Evolutionary conservation across 2,113 vertebrate species (phyloP).

Genomic region (Halichoerus grypus): DNA sequence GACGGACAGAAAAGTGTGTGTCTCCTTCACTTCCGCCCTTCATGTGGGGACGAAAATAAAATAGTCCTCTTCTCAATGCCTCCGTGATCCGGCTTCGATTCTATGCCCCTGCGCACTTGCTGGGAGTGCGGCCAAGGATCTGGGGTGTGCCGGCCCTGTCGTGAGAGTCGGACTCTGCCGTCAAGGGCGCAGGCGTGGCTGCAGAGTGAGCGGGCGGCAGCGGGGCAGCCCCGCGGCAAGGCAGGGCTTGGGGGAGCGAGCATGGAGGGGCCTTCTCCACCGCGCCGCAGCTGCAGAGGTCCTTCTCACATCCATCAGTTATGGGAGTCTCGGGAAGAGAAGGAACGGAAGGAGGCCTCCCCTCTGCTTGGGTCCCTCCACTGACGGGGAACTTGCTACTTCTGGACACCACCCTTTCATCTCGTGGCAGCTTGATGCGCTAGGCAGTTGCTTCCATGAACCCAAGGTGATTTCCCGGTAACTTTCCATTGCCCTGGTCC

Average conservation of each 20-base stretch:
- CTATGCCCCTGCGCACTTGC: background rate
- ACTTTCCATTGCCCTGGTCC: background rate
- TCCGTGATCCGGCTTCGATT: background rate
- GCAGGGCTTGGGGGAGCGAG: too few species aligned
- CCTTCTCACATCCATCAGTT: background rate
- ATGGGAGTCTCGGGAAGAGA: background rate
- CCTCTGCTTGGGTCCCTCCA: background rate
- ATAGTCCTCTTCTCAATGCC: fast-evolving
- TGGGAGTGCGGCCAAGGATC: background rate
- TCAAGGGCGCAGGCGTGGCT: too few species aligned
- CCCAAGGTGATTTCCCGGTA: background rate
- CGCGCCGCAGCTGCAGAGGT: fast-evolving
- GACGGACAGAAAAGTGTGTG: background rate
- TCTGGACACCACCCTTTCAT: background rate
- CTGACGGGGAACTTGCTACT: fast-evolving
- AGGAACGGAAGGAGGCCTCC: background rate
- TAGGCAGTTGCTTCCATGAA: background rate
- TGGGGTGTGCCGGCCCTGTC: background rate
- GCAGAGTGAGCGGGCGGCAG: background rate
- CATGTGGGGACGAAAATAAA: background rate
- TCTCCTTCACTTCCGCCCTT: background rate
- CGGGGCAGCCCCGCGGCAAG: background rate
- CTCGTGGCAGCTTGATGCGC: fast-evolving
- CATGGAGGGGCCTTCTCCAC: background rate
- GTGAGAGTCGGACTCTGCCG: fast-evolving